Evolutionary conservation across 2,113 vertebrate genomes (phyloP), one percentile per base, ranked within the genome.

Genomic region (Zeus faber): DNA sequence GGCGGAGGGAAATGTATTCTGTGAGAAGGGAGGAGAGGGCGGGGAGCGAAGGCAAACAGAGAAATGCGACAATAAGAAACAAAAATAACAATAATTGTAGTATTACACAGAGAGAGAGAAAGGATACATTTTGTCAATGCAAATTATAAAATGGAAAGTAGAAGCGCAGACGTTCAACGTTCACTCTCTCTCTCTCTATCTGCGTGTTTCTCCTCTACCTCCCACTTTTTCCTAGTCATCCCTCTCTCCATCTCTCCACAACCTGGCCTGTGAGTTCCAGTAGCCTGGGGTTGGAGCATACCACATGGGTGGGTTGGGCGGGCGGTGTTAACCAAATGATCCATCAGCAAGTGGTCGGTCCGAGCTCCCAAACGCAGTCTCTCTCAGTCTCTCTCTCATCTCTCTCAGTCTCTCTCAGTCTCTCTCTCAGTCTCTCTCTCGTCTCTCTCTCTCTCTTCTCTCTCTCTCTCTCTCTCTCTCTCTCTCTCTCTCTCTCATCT

Each of bases 111-210:
- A 37, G 31, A 27, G 26, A 72, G 25, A 51, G 31, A 17, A 3
- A n/a, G 48, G n/a, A 6, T 13, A 35, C 4, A 33, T 8, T 6
- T 4, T 13, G 61, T 78, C 43, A 46, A 75, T 84, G 76, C 76
- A 80, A 83, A 84, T 79, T 65, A 74, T 66, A n/a, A 47, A 39
- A 46, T 17, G 41, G 39, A 72, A 52, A 57, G 71, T 54, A 51
- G 60, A 51, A 57, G 63, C 62, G 62, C 47, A 26, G 60, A 65
- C 48, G 13, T 62, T 65, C 47, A 54, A 54, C 27, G 23, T 27
- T 10, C 27, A 29, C 52, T 23, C 44, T 69, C 55, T 67, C 53
- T 49, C 49, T 64, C 55, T 66, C 49, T 58, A 56, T 72, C 11
- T 35, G 1, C n/a, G 10, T 13, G 3, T 33, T 11, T 33, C 2